Evolutionary conservation across 2,113 vertebrate species (phyloP).

Genomic region (Stegostoma tigrinum): DNA sequence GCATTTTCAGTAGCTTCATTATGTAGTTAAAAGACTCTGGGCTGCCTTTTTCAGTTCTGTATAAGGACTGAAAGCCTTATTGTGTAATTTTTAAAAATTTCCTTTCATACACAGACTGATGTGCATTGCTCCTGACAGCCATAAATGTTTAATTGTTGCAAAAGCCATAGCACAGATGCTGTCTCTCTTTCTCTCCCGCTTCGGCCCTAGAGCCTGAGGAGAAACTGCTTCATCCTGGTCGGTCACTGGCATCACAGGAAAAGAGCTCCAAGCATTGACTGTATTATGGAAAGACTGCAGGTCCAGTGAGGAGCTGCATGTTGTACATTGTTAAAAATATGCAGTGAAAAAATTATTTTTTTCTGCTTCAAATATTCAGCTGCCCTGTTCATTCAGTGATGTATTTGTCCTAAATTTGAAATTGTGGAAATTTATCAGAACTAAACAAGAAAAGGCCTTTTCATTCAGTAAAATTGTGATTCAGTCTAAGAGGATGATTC

Average conservation of each 20-base stretch:
- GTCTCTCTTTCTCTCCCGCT: not conserved
- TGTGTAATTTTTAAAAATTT: too few relatives aligned
- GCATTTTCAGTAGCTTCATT: not conserved
- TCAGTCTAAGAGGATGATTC: not conserved
- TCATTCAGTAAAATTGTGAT: not conserved
- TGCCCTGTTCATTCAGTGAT: not conserved
- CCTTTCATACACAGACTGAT: not conserved
- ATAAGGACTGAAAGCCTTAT: not conserved
- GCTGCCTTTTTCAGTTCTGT: not conserved
- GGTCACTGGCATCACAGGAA: not conserved
- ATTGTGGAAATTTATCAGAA: not conserved
- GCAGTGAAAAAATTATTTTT: not conserved
- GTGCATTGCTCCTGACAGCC: constrained; percentile 25
- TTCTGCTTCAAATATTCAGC: not conserved
- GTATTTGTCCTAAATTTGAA: not conserved
- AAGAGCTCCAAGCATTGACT: not conserved
- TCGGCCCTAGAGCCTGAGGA: not conserved
- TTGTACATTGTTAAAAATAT: too few relatives aligned
- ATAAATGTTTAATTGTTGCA: constrained; percentile 38
- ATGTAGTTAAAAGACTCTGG: not conserved
- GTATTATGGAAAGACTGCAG: not conserved
- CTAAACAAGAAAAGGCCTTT: not conserved
- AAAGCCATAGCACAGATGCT: not conserved
- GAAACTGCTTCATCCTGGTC: not conserved
- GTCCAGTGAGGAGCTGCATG: not conserved